A percentile compares a stretch with the other conserved stretches of the same genome.
Evolutionary conservation across 2,113 vertebrate species (phyloP).

Genomic region (Balaeniceps rex): DNA sequence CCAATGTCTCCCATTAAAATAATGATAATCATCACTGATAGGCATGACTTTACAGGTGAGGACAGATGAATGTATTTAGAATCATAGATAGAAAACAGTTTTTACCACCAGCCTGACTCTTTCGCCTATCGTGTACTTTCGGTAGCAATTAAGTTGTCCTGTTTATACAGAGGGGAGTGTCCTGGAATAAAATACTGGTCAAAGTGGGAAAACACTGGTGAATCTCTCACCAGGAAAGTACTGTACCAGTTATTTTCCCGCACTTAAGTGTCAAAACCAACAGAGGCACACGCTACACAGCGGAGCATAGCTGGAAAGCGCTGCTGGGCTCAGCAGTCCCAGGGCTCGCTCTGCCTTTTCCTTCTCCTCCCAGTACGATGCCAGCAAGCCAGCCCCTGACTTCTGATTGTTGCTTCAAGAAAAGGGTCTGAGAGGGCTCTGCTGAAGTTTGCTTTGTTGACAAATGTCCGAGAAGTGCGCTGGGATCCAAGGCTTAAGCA

Average conservation of each 20-base stretch:
- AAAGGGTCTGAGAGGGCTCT: neutral
- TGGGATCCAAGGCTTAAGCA: neutral
- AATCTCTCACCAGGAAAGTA: neutral
- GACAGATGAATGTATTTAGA: neutral
- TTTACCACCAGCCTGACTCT: neutral
- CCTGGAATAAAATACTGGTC: neutral
- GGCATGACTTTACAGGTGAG: neutral
- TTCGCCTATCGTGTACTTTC: neutral
- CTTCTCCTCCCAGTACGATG: neutral
- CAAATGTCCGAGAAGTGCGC: neutral
- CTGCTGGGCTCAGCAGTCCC: neutral
- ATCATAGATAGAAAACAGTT: neutral
- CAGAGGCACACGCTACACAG: neutral
- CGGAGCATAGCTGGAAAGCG: rapidly evolving
- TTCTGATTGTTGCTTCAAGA: neutral
- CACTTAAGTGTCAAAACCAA: neutral
- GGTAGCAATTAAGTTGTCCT: neutral
- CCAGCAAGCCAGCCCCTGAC: neutral
- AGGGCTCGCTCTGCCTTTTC: neutral
- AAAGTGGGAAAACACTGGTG: neutral
- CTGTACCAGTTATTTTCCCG: neutral
- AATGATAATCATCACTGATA: neutral
- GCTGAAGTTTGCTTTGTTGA: neutral
- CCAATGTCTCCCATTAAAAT: neutral
- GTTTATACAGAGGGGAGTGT: neutral